A percentile compares a stretch with the other conserved stretches of the same genome.
phyloP scores from a whole-genome alignment of 2,113 vertebrate species.

The Tachysurus fulvidraco region DNA sequence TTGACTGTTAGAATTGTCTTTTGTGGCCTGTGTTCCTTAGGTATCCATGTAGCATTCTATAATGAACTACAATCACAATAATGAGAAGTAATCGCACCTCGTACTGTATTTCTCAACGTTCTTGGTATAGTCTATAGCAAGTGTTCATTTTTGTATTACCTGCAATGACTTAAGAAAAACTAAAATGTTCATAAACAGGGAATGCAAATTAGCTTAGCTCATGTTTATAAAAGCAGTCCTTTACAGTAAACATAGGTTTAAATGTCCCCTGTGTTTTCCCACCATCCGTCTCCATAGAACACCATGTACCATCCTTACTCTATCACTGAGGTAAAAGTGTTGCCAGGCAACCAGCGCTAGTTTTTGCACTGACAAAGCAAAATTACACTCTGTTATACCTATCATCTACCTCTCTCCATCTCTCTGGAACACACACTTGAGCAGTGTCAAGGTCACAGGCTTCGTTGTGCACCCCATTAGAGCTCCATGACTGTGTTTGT shows the following conservation, averaged over 20 bases:
- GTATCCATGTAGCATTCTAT: neutral
- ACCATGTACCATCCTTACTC: slow-evolving; percentile 50
- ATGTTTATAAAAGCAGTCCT: neutral
- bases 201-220: neutral
- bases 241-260: slow-evolving; percentile 10
- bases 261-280: slow-evolving; percentile 24
- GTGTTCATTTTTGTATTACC: neutral
- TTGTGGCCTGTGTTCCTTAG: neutral
- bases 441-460: slow-evolving; percentile 75
- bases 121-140: neutral
- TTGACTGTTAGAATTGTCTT: neutral
- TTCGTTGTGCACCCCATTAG: slow-evolving; percentile 73
- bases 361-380: slow-evolving; percentile 59
- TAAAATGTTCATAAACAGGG: neutral
- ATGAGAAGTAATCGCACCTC: neutral
- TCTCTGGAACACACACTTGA: slow-evolving; percentile 59
- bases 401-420: slow-evolving; percentile 65
- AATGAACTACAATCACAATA: slow-evolving; percentile 3
- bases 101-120: neutral
- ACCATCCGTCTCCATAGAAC: slow-evolving; percentile 23
- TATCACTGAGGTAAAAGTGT: slow-evolving; percentile 61
- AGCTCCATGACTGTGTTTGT: slow-evolving; percentile 72
- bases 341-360: slow-evolving; percentile 69
- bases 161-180: neutral
- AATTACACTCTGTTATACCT: slow-evolving; percentile 59